Evolutionary conservation across 2,797 vertebrate genomes (phyloP).

Genomic region (Antennarius maculatus): DNA sequence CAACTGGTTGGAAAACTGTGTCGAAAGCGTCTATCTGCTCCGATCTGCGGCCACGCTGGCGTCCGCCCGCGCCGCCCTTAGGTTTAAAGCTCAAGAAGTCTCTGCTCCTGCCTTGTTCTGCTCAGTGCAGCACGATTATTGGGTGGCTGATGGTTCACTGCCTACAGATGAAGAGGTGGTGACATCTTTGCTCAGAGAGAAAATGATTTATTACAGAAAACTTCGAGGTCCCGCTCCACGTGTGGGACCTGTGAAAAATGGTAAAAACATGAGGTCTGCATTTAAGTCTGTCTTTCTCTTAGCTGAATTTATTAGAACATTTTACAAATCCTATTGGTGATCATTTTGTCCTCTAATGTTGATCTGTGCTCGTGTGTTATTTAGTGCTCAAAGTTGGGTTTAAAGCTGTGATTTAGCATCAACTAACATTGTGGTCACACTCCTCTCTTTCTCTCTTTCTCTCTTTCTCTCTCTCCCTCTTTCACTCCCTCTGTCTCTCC

Average conservation of each 20-base stretch:
- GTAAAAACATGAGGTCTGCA: conserved; percentile 67
- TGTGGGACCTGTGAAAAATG: conserved; percentile 52
- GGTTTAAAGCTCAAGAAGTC: conserved; percentile 67
- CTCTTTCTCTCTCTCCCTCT: conserved; percentile 14
- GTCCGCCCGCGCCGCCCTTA: conserved; percentile 54
- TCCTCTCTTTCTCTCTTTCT: conserved; percentile 33
- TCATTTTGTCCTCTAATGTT: conserved; percentile 76
- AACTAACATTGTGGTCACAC: conserved; percentile 76
- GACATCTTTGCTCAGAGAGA: conserved; percentile 65
- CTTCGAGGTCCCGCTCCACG: conserved; percentile 60
- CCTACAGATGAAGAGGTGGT: conserved; percentile 59
- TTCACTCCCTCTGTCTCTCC: conserved; percentile 4
- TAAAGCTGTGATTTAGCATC: conserved; percentile 71
- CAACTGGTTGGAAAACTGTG: conserved; percentile 75
- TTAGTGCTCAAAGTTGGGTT: conserved; percentile 72
- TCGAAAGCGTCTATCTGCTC: conserved; percentile 57
- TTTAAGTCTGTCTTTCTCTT: conserved; percentile 76
- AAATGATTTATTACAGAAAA: conserved; percentile 64
- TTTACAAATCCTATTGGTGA: conserved; percentile 74
- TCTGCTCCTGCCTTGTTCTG: conserved; percentile 75
- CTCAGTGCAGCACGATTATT: conserved; percentile 67
- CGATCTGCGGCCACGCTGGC: conserved; percentile 64
- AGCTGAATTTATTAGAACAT: conserved; percentile 77
- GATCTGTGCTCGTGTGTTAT: conserved; percentile 77
- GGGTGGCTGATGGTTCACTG: conserved; percentile 60